A percentile compares a stretch with the other conserved stretches of the same genome.
Conservation (phyloP, 1,140 invertebrate species). For the Harpegnathos saltator region DNA sequence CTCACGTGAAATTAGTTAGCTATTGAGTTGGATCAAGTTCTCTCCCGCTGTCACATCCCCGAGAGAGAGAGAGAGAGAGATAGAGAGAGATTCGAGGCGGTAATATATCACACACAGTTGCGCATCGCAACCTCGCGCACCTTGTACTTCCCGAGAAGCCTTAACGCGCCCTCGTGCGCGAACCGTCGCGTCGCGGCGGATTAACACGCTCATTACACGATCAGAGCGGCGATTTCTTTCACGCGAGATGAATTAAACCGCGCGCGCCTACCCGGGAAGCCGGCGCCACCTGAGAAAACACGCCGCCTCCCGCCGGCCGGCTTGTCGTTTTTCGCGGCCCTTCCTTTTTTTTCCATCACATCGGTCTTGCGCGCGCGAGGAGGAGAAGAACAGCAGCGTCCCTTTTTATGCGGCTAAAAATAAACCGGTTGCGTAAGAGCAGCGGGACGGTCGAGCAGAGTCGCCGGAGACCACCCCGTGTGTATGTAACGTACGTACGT, state of each 20-base stretch:
- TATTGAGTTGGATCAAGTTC: too few relatives aligned
- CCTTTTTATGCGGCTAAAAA: slow-evolving; percentile 36
- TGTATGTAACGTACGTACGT: too few relatives aligned
- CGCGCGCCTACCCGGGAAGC: background rate
- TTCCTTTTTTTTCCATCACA: slow-evolving; percentile 11
- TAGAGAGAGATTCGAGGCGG: too few relatives aligned
- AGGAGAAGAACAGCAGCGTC: background rate
- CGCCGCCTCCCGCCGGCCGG: background rate
- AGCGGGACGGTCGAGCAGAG: slow-evolving; percentile 15
- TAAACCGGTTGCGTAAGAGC: slow-evolving; percentile 45
- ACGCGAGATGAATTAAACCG: background rate
- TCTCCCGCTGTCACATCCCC: too few relatives aligned
- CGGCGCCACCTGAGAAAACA: slow-evolving; percentile 11
- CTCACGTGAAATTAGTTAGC: too few relatives aligned
- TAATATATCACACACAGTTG: too few relatives aligned
- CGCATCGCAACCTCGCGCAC: too few relatives aligned
- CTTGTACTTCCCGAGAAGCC: too few relatives aligned
- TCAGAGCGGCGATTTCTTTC: background rate
- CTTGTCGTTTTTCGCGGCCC: too few relatives aligned
- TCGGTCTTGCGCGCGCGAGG: background rate
- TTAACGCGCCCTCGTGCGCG: too few relatives aligned
- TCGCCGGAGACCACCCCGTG: slow-evolving; percentile 24
- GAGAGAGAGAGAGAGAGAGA: too few relatives aligned
- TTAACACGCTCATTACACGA: background rate
- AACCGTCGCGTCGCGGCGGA: too few relatives aligned